Base-by-base conservation (phyloP, 2,888 invertebrate species). In the Tachina lurida region DNA sequence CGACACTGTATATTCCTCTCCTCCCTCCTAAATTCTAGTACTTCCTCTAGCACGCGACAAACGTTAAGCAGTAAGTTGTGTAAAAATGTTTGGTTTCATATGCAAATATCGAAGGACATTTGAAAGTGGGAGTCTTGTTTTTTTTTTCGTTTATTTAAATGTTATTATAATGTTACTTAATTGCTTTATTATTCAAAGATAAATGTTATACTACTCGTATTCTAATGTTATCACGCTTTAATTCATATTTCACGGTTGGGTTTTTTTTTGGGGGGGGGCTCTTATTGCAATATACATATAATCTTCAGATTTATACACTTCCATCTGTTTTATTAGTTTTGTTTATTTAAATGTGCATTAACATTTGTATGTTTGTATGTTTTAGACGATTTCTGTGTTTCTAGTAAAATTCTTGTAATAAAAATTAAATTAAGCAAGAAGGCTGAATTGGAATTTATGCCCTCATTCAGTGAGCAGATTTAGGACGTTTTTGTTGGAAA, bases 291-390 rank as follows among this genome's bases (percentile, higher is more conserved):
- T 31, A 31, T 31, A 31, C 7, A 17, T 31, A 31, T 31, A 17
- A 43, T n/a, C n/a, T n/a, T 41, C 39, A 41, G 39, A 41, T 39
- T 60, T 41, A 10, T n/a, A 58, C 3, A n/a, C 17, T 62, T 62
- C 17, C 60, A 39, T 60, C 41, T 41, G 60, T 10, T 60, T 41
- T 60, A 60, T 41, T 62, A 10, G 17, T 13, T 17, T 2, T 39
- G 10, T 12, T 62, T 43, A 12, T 43, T 62, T 43, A 68, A 70
- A 77, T 77, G 74, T 74, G 78, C 19, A 63, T 74, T 71, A 31
- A 67, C 7, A 31, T 7, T 31, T 31, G 31, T 31, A 7, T 31
- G 7, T 31, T 31, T 31, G 31, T 7, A 31, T 7, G 31, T 31
- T 31, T 31, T 31, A 7, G 31, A 7, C 5, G 5, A 31, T 31